Evolutionary conservation across 2,797 vertebrate species (phyloP).

Genomic region (Sternotherus odoratus): DNA sequence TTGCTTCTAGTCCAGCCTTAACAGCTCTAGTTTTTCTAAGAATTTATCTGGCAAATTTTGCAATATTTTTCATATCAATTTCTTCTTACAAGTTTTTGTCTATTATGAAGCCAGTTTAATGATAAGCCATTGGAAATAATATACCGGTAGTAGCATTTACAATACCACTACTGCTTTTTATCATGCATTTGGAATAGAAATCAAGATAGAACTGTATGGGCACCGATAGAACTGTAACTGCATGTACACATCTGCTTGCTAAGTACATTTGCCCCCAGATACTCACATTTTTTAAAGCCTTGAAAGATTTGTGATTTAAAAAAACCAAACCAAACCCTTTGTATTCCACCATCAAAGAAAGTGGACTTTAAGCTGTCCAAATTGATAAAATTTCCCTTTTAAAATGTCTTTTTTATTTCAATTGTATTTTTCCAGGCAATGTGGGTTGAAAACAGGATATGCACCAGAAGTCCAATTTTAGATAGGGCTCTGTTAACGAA

Average conservation of each 20-base stretch:
- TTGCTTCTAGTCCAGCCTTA: background rate
- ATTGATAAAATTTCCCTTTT: slow-evolving; percentile 4
- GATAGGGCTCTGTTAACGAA: slow-evolving; percentile 32
- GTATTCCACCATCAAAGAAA: background rate
- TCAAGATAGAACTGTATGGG: background rate
- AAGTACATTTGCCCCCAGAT: background rate
- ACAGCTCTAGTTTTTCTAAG: background rate
- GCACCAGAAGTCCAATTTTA: slow-evolving; percentile 53
- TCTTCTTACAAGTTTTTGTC: background rate
- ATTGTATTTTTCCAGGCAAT: slow-evolving; percentile 29
- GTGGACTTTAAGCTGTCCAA: slow-evolving; percentile 10
- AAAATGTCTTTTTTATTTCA: slow-evolving; percentile 5
- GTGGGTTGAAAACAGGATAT: slow-evolving; percentile 70
- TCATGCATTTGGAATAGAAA: background rate
- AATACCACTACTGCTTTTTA: background rate
- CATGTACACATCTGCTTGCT: background rate
- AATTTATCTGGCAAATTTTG: background rate
- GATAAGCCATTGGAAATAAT: background rate
- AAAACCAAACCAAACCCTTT: background rate
- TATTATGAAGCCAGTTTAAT: background rate
- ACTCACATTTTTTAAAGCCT: background rate
- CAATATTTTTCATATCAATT: background rate
- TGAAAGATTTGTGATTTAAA: background rate
- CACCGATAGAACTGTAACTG: background rate
- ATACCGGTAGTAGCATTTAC: background rate